phyloP scores from a whole-genome alignment of 2,113 vertebrate species.

The Cephalopholis sonnerati region DNA sequence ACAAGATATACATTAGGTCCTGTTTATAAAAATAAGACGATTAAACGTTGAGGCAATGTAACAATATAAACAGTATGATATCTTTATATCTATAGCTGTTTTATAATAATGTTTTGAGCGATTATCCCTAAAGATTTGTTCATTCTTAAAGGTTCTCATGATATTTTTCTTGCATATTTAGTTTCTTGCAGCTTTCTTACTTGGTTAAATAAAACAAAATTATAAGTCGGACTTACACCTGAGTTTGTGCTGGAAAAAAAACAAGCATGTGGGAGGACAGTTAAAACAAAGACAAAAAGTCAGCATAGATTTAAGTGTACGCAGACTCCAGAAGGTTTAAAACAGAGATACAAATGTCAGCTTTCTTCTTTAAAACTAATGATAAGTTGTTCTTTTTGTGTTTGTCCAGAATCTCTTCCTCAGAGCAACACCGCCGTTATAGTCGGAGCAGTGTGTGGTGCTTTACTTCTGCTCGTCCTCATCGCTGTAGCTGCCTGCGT shows the following conservation, averaged over 20 bases:
- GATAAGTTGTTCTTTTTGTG: not conserved
- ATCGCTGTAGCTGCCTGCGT: slow-evolving; percentile 87
- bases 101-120: not conserved
- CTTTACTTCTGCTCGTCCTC: slow-evolving; percentile 86
- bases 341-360: not conserved
- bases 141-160: no score
- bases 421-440: slow-evolving; percentile 81
- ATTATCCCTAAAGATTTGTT: not conserved
- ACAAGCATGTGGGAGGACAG: no score
- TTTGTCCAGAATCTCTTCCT: slow-evolving; percentile 77
- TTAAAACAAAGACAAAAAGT: not conserved
- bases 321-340: not conserved
- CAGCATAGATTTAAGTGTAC: not conserved
- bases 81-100: not conserved
- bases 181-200: not conserved
- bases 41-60: no score
- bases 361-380: not conserved
- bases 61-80: no score
- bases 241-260: no score
- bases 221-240: no score
- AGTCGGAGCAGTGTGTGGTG: slow-evolving; percentile 87
- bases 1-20: no score
- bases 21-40: no score
- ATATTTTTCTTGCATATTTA: not conserved
- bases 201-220: no score